Conservation (phyloP, 2,888 invertebrate species). For the Gisinianus flammeolus region DNA sequence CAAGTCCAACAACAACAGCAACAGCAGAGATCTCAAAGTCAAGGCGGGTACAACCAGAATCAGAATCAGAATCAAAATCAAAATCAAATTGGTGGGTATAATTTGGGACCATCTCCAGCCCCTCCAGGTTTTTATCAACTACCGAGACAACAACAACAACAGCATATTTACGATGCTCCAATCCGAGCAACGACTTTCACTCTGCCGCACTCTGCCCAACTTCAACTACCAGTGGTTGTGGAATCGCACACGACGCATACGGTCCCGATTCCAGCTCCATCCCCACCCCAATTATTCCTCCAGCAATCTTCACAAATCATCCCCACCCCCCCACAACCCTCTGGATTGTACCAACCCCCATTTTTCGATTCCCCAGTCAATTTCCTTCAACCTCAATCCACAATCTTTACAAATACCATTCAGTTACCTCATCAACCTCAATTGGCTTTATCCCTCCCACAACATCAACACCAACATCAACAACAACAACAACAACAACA, state of each 20-base stretch:
- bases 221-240: constrained; percentile 32
- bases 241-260: constrained; percentile 29
- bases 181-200: not conserved
- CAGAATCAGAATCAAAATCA: not conserved
- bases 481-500: too few species aligned
- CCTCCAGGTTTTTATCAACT: constrained; percentile 14
- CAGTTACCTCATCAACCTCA: not conserved
- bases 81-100: not conserved
- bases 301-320: constrained; percentile 4
- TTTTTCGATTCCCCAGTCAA: not conserved
- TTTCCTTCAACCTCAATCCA: constrained; percentile 25
- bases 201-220: constrained; percentile 11
- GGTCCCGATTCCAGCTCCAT: constrained; percentile 7
- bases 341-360: constrained; percentile 31
- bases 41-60: not conserved
- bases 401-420: constrained; percentile 10
- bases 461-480: too few species aligned
- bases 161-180: constrained; percentile 16
- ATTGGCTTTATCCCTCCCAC: not conserved
- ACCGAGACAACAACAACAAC: constrained; percentile 14
- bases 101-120: not conserved
- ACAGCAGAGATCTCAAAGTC: not conserved
- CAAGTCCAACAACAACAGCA: constrained; percentile 5
- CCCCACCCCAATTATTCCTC: constrained; percentile 1
- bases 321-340: constrained; percentile 29